Percentiles rank a stretch among this genome's conserved stretches.
Evolutionary conservation across 2,113 vertebrate species (phyloP).

Genomic region (Muntiacus muntjak): DNA sequence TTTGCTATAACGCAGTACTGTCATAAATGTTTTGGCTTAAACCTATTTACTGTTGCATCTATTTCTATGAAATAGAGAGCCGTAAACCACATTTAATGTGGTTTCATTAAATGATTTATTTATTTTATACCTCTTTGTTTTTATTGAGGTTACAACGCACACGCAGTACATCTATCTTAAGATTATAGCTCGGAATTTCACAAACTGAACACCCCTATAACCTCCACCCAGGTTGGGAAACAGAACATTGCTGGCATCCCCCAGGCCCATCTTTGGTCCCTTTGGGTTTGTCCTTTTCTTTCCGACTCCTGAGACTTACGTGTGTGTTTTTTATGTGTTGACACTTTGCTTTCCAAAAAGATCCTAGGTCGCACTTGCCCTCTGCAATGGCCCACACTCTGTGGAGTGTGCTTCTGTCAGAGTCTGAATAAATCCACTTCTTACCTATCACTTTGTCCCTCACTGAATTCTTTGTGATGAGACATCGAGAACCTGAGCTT

Average conservation of each 20-base stretch:
- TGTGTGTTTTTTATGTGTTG: not conserved
- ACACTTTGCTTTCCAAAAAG: not conserved
- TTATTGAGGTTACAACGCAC: not conserved
- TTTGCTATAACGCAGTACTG: not conserved
- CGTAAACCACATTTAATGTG: not conserved
- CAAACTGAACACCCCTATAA: not conserved
- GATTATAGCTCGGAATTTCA: not conserved
- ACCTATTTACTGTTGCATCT: not conserved
- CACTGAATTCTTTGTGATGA: not conserved
- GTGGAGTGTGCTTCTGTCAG: not conserved
- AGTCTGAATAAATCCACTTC: not conserved
- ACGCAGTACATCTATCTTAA: not conserved
- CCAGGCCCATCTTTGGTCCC: not conserved
- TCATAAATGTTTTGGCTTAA: not conserved
- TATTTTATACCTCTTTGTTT: not conserved
- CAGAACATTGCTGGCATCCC: not conserved
- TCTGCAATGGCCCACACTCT: not conserved
- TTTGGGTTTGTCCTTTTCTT: not conserved
- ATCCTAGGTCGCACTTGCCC: not conserved
- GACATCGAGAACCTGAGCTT: not conserved
- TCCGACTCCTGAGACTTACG: not conserved
- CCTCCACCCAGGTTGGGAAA: not conserved
- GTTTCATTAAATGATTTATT: not conserved
- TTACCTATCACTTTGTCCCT: not conserved
- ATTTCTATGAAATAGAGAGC: not conserved